phyloP scores from a whole-genome alignment of 2,113 vertebrate genomes.

The Microcebus ravelobensis region DNA sequence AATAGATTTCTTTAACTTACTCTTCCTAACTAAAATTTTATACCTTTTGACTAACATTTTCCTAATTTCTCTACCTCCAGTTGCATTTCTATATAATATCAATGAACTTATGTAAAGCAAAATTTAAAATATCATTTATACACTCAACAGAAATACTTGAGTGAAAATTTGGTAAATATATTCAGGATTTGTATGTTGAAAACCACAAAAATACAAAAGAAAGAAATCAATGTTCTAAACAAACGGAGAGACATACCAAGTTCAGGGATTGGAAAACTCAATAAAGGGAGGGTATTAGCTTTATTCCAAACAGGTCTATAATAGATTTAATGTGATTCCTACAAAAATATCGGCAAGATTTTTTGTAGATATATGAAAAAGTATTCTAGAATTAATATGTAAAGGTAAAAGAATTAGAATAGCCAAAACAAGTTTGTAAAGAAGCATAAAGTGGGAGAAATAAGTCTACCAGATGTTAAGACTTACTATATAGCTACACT shows the following conservation, averaged over 20 bases:
- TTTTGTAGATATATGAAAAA: neutral
- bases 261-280: neutral
- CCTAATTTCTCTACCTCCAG: neutral
- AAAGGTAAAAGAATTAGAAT: neutral
- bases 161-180: neutral
- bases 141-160: neutral
- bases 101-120: neutral
- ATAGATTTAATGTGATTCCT: neutral
- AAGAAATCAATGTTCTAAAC: neutral
- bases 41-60: neutral
- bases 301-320: neutral
- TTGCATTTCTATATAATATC: neutral
- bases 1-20: neutral
- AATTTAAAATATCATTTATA: neutral
- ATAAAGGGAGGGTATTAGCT: neutral
- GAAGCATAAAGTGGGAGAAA: neutral
- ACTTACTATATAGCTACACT: neutral
- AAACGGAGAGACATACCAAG: neutral
- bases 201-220: neutral
- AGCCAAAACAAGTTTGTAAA: neutral
- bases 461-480: neutral
- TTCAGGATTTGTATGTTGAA: neutral
- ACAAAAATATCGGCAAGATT: neutral
- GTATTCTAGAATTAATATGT: neutral
- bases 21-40: neutral